phyloP scores from a whole-genome alignment of 2,113 vertebrate genomes.

The Collichthys lucidus region DNA sequence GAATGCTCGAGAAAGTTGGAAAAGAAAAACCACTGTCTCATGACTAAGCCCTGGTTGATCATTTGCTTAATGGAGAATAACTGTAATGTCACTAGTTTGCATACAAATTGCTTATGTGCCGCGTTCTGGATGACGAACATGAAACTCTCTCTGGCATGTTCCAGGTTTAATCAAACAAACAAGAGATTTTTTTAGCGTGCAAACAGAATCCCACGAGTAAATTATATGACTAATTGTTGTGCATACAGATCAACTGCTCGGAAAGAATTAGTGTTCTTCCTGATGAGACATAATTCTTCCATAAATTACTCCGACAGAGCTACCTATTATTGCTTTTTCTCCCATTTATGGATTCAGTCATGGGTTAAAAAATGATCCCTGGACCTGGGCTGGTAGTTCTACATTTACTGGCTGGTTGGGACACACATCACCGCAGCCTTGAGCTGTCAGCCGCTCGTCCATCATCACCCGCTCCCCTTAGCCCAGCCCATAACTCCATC shows the following conservation, averaged over 20 bases:
- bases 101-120: slow-evolving; percentile 53
- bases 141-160: slow-evolving; percentile 26
- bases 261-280: slow-evolving; percentile 17
- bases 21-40: slow-evolving; percentile 42
- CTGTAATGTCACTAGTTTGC: slow-evolving; percentile 32
- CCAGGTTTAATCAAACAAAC: slow-evolving; percentile 40
- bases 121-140: neutral
- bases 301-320: neutral
- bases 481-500: slow-evolving; percentile 66
- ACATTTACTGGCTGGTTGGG: slow-evolving; percentile 48
- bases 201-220: slow-evolving; percentile 34
- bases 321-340: slow-evolving; percentile 20
- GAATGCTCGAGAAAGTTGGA: slow-evolving; percentile 43
- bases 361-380: slow-evolving; percentile 40
- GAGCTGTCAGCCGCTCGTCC: slow-evolving; percentile 66
- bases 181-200: slow-evolving; percentile 16
- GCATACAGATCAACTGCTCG: slow-evolving; percentile 1
- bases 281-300: neutral
- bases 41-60: slow-evolving; percentile 53
- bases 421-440: slow-evolving; percentile 60
- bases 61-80: slow-evolving; percentile 58
- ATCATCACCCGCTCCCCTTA: slow-evolving; percentile 59
- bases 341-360: slow-evolving; percentile 42
- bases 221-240: neutral
- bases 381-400: slow-evolving; percentile 28